phyloP scores from a whole-genome alignment of 1,140 invertebrate species.

The Triops longicaudatus region DNA sequence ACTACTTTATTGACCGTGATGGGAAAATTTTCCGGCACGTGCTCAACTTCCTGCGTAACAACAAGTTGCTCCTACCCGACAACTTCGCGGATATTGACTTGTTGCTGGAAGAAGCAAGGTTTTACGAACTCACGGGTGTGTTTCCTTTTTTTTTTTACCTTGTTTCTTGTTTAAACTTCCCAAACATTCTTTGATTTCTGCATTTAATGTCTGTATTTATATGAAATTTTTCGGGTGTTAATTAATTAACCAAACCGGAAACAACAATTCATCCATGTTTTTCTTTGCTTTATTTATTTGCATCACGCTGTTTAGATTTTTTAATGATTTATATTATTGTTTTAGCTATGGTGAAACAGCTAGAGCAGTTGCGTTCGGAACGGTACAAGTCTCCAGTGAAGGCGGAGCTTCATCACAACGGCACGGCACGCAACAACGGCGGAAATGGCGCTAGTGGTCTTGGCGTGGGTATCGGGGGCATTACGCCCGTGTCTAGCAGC shows the following conservation, averaged over 20 bases:
- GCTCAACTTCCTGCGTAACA: conserved; percentile 89
- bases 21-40: conserved; percentile 93
- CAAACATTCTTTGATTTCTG: background rate
- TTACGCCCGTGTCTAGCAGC: conserved; percentile 7
- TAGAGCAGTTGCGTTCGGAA: conserved; percentile 31
- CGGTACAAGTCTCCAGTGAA: conserved; percentile 24
- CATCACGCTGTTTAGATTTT: too few relatives aligned
- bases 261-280: too few relatives aligned
- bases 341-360: conserved; percentile 27
- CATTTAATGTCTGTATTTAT: background rate
- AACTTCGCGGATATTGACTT: conserved; percentile 81
- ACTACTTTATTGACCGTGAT: conserved; percentile 95
- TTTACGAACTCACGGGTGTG: conserved; percentile 84
- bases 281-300: too few relatives aligned
- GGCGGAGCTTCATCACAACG: conserved; percentile 29
- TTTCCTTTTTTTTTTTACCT: too few relatives aligned
- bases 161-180: background rate
- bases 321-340: too few relatives aligned
- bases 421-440: conserved; percentile 5
- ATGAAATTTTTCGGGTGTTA: background rate
- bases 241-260: too few relatives aligned
- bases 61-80: conserved; percentile 71
- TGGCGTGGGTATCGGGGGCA: conserved; percentile 6
- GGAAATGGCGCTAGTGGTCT: conserved; percentile 24
- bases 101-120: conserved; percentile 83